Base-by-base conservation (phyloP, 2,113 vertebrate species). In the Cottus gobio region DNA sequence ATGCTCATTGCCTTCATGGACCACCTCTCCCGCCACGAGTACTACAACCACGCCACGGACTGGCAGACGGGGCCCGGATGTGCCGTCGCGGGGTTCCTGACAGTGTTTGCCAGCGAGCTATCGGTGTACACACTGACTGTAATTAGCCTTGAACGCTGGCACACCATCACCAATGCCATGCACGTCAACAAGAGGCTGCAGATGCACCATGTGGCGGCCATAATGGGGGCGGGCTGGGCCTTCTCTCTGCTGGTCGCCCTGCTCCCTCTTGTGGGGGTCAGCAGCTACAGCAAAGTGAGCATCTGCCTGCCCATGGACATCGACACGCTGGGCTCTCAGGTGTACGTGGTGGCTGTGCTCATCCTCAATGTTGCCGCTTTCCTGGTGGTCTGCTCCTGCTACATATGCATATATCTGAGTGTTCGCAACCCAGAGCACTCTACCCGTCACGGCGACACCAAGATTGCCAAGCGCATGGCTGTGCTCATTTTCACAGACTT, bases 301-400 rank as follows among this genome's bases (percentile, higher is more conserved):
- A 98, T 98, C 75, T 99, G 97, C 52, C 92, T 99, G 64, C 97
- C 97, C n/a, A 97, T 98, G 97, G 97, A 98, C 79, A 96, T 98
- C 0, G 96, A 98, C 90, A 95, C 91, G 0, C 79, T 92, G 10
- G 66, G 93, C 58, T 95, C 97, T 0, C 97, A 98, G 89, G 92
- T 93, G n/a, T 99, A 97, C 39, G 95, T 98, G 42, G 82, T 98
- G 82, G 85, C 93, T 10, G 89, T 97, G 72, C 91, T 98, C 44
- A 88, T 95, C 36, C 80, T 97, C 63, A 99, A 98, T 0, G 96
- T 97, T 0, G 44, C 91, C 0, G 97, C 97, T 36, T 99, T 99
- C 84, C 0, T 96, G 22, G 84, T 96, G 54, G 96, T 98, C 46
- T 98, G 97, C 39, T 94, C 91, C 76, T 97, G 97, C 89, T 98